Evolutionary conservation across 2,888 invertebrate genomes (phyloP), one percentile per base, ranked within the genome.

Genomic region (Oscheius sp.): DNA sequence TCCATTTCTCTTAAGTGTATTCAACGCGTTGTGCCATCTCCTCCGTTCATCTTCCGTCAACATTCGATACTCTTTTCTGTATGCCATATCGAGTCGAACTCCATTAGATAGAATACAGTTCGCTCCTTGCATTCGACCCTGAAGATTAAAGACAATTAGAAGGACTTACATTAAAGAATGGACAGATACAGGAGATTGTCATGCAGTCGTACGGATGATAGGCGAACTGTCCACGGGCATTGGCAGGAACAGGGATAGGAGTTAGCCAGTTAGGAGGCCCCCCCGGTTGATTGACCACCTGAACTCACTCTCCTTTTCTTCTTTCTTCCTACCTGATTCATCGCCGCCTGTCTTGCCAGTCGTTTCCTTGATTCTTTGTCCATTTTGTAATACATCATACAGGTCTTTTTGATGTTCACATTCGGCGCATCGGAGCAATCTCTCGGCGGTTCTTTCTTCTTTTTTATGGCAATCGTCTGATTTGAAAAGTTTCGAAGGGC

Each of bases 141-240:
- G 80, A 65, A 82, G 4, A 22, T 6, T n/a, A 33, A 32, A 33
- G 17, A 17, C 6, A 24, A 54, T 12, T 33, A 2, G 9, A 33
- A 17, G 12, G 33, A 54, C 66, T 45, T 22, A 82, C 83, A 51
- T 73, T 70, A 75, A 85, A 85, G 74, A 83, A 85, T 5, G 85
- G 85, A 57, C 85, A 85, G 17, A 85, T 70, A 49, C 85, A 85
- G 67, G 75, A 70, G n/a, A 85, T 75, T 14, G 85, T 85, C 85
- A 85, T 84, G 70, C 85, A 85, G 69, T 84, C 85, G 68, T 83
- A 84, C 22, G 85, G 85, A 70, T 85, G 80, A 50, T 78, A 80
- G 26, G 85, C 85, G 26, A 78, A 70, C 65, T 85, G 85, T n/a
- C 85, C 85, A 33, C 85, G 74, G 30, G 82, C 74, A 65, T 81